These are phyloP conservation scores for Neomonachus schauinslandi DNA, from an alignment of 2,113 vertebrate species.

Conservation along the genomic window DNA sequence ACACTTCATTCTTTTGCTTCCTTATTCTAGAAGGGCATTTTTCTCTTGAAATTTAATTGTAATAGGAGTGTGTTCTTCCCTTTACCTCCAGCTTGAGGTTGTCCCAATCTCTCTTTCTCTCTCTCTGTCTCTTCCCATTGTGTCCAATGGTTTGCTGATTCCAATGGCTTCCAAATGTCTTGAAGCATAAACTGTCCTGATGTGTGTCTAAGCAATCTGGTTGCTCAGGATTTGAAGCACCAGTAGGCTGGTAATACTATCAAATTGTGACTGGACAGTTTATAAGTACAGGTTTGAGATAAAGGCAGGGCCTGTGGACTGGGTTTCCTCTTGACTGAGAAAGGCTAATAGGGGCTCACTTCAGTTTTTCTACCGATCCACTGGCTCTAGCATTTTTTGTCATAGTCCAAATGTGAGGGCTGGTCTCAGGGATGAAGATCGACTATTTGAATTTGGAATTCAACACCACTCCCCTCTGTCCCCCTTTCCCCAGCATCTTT, in stretches of 20 bases:
- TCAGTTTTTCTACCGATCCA: neutral
- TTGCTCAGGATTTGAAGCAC: neutral
- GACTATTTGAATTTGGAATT: neutral
- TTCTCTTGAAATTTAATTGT: neutral
- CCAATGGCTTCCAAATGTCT: neutral
- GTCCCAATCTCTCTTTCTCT: neutral
- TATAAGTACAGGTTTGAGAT: neutral
- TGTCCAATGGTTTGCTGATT: neutral
- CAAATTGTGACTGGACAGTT: neutral
- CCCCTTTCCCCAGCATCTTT: neutral
- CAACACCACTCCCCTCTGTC: neutral
- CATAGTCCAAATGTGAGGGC: neutral
- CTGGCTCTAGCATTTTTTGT: neutral
- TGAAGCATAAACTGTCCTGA: neutral
- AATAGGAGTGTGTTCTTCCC: neutral
- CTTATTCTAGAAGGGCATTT: constrained; percentile 5
- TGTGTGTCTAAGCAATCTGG: neutral
- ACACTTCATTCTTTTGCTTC: neutral
- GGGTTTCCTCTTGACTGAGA: neutral
- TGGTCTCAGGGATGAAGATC: neutral
- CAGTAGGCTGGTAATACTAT: neutral
- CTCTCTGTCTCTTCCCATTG: neutral
- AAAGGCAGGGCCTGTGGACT: neutral
- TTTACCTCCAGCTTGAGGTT: neutral
- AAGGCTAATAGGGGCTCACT: neutral